These are phyloP conservation scores for Coregonus sp. DNA, from an alignment of 2,797 vertebrate species.

Conservation along the genomic window DNA sequence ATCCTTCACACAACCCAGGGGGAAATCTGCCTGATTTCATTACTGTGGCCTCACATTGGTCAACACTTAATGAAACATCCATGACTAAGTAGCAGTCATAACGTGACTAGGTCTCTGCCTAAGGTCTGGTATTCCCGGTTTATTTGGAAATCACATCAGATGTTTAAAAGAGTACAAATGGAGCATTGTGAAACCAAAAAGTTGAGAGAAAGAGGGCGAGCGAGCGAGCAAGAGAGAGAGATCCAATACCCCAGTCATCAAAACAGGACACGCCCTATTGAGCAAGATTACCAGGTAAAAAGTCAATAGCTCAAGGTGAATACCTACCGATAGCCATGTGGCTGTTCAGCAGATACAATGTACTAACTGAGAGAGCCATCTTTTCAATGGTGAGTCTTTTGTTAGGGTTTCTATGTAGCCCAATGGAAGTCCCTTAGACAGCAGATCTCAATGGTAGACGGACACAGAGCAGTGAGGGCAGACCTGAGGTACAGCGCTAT, in stretches of 20 bases:
- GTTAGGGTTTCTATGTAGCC: neutral
- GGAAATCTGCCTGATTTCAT: neutral
- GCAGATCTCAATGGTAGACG: neutral
- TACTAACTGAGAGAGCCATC: neutral
- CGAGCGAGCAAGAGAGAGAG: neutral
- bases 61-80: neutral
- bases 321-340: neutral
- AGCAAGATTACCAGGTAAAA: neutral
- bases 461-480: neutral
- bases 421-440: neutral
- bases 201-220: too few relatives aligned
- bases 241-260: neutral
- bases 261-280: neutral
- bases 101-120: neutral
- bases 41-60: neutral
- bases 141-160: neutral
- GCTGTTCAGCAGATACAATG: neutral
- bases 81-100: conserved; percentile 1
- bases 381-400: conserved; percentile 3
- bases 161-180: neutral
- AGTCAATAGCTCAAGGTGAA: neutral
- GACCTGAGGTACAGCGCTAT: neutral
- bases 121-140: neutral
- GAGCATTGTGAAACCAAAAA: neutral
- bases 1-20: neutral